phyloP scores from a whole-genome alignment of 1,140 invertebrate genomes.

The Mizuhopecten yessoensis region DNA sequence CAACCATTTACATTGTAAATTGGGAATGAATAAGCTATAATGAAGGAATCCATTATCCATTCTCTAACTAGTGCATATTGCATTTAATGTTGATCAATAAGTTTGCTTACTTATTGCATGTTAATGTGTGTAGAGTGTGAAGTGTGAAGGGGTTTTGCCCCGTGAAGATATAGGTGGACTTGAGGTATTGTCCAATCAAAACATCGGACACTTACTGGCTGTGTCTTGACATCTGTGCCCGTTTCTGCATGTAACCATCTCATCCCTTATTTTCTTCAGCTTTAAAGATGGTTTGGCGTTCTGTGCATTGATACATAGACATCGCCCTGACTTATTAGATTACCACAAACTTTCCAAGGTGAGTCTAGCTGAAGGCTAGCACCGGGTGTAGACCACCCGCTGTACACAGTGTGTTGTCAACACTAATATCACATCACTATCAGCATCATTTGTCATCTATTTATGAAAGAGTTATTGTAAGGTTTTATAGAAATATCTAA shows the following conservation, averaged over 20 bases:
- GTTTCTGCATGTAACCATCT: slow-evolving; percentile 42
- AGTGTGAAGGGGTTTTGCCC: slow-evolving; percentile 12
- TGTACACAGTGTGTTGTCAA: not conserved
- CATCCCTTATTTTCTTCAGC: slow-evolving; percentile 83
- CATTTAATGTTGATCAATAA: not conserved
- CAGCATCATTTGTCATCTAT: not conserved
- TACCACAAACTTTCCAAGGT: slow-evolving; percentile 98
- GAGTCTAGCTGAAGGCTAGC: slow-evolving; percentile 62
- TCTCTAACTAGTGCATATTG: slow-evolving; percentile 1
- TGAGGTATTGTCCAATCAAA: not conserved
- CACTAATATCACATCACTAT: slow-evolving; percentile 2
- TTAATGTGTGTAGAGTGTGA: not conserved
- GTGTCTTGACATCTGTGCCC: slow-evolving; percentile 24
- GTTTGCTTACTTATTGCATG: not conserved
- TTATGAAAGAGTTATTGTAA: not conserved
- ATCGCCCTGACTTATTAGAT: slow-evolving; percentile 98
- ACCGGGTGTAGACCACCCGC: not conserved
- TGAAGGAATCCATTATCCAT: not conserved
- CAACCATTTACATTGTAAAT: too few species aligned
- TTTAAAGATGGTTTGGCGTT: slow-evolving; percentile 98
- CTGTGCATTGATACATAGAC: slow-evolving; percentile 99
- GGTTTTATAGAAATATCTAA: not conserved
- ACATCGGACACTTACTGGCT: not conserved
- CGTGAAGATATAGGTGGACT: not conserved
- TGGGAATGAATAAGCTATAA: not conserved